phyloP scores from a whole-genome alignment of 1,140 invertebrate species.

The Papilio machaon region DNA sequence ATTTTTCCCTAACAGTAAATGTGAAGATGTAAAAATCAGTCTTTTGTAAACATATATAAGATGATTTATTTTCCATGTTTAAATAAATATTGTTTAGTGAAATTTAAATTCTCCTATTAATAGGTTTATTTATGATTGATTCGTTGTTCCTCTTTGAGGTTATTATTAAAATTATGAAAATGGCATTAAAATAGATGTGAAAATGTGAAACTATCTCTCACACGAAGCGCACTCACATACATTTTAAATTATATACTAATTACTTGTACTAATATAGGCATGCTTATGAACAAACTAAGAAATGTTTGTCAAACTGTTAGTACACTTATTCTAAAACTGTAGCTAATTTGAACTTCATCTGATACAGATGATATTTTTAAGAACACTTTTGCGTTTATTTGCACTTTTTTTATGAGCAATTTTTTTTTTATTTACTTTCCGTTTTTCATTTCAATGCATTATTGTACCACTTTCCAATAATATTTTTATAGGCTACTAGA shows the following conservation, averaged over 20 bases:
- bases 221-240: slow-evolving; percentile 63
- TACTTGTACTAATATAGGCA: slow-evolving; percentile 81
- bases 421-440: slow-evolving; percentile 46
- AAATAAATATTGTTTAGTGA: slow-evolving; percentile 13
- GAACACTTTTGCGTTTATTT: slow-evolving; percentile 67
- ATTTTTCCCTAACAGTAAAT: background rate
- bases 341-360: slow-evolving; percentile 79
- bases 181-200: slow-evolving; percentile 44
- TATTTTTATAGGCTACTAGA: background rate
- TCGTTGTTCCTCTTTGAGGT: slow-evolving; percentile 16
- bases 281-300: slow-evolving; percentile 71
- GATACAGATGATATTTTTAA: slow-evolving; percentile 78
- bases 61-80: slow-evolving; percentile 17
- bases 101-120: slow-evolving; percentile 5
- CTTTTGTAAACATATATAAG: slow-evolving; percentile 28
- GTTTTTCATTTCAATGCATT: slow-evolving; percentile 39
- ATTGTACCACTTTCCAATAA: slow-evolving; percentile 5
- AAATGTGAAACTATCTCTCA: slow-evolving; percentile 48
- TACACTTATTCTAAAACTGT: slow-evolving; percentile 69
- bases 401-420: slow-evolving; percentile 74
- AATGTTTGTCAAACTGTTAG: slow-evolving; percentile 71
- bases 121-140: slow-evolving; percentile 11
- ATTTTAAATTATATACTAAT: slow-evolving; percentile 64
- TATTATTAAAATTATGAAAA: slow-evolving; percentile 8
- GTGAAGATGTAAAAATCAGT: slow-evolving; percentile 32